Percentiles rank a stretch among this genome's conserved stretches.
Conservation (phyloP, 1,140 invertebrate species). For the Zaprionus camerounensis region DNA sequence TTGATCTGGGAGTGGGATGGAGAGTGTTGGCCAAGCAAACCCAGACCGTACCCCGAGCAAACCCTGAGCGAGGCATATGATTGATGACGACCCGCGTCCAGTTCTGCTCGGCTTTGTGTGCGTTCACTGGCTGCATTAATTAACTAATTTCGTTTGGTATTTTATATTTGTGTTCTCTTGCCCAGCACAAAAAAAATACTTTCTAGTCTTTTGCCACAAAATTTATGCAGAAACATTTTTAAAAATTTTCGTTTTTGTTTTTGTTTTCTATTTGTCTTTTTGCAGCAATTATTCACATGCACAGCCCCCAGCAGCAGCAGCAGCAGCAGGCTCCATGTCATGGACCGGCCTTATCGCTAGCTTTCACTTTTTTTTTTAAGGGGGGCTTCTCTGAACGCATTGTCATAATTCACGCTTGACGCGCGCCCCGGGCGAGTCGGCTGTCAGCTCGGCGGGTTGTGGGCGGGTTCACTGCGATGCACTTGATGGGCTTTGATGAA, state of each 20-base stretch:
- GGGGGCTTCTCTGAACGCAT: conserved; percentile 20
- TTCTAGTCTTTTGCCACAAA: conserved; percentile 31
- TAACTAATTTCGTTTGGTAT: conserved; percentile 76
- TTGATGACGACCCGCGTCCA: conserved; percentile 68
- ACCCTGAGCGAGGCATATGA: conserved; percentile 43
- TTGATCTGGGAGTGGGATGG: conserved; percentile 36
- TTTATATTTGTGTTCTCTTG: conserved; percentile 59
- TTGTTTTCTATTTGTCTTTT: conserved; percentile 38
- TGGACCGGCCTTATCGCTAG: conserved; percentile 54
- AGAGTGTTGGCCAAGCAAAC: neutral
- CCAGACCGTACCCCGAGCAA: neutral
- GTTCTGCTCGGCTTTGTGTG: conserved; percentile 36
- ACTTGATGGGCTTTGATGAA: conserved; percentile 67
- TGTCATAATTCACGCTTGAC: conserved; percentile 71
- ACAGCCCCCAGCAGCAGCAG: conserved; percentile 20
- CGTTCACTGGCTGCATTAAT: conserved; percentile 69
- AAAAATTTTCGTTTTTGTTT: conserved; percentile 16
- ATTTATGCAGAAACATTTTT: conserved; percentile 59
- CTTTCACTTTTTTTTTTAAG: conserved; percentile 57
- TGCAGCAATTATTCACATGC: conserved; percentile 57
- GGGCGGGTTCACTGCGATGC: conserved; percentile 28
- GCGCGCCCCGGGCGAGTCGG: conserved; percentile 29
- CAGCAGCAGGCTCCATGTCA: conserved; percentile 37
- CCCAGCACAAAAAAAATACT: conserved; percentile 24
- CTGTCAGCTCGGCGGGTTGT: conserved; percentile 9